phyloP scores from a whole-genome alignment of 2,797 vertebrate genomes.

The Lepidocolaptes lacrymiger region DNA sequence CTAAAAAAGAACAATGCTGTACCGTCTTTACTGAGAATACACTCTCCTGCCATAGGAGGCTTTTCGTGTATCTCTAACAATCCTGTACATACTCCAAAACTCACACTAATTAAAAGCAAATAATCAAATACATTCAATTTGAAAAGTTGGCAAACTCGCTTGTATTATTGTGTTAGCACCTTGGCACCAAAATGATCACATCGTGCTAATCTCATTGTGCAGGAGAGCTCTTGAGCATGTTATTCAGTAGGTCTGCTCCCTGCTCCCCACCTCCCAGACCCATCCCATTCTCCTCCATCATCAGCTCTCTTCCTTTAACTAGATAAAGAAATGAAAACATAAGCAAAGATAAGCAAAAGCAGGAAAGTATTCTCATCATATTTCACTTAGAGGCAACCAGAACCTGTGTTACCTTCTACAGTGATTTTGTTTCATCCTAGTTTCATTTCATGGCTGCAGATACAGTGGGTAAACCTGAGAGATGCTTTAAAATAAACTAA shows the following conservation, averaged over 20 bases:
- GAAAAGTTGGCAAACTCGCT: constrained; percentile 84
- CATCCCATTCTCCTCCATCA: background rate
- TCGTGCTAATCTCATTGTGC: constrained; percentile 81
- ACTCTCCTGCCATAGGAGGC: constrained; percentile 73
- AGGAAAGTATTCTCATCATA: background rate
- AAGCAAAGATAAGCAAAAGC: background rate
- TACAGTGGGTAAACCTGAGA: background rate
- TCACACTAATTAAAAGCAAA: constrained; percentile 87
- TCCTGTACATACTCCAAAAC: constrained; percentile 85
- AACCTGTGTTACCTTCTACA: background rate
- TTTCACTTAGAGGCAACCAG: background rate
- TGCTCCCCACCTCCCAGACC: constrained; percentile 16
- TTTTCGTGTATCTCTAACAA: constrained; percentile 81
- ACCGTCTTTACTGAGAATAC: constrained; percentile 70
- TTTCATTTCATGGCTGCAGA: background rate
- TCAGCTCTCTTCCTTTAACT: background rate
- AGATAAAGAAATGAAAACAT: background rate
- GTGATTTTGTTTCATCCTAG: background rate
- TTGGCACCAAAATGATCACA: constrained; percentile 82
- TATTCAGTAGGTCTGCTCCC: constrained; percentile 61
- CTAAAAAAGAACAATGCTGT: constrained; percentile 78
- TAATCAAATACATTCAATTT: constrained; percentile 87
- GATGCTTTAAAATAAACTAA: constrained; percentile 24
- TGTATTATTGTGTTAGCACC: constrained; percentile 86
- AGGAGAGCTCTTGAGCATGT: constrained; percentile 79